Evolutionary conservation across 2,888 invertebrate genomes (phyloP), one percentile per base, ranked within the genome.

Genomic region (Meliscaeva auricollis): DNA sequence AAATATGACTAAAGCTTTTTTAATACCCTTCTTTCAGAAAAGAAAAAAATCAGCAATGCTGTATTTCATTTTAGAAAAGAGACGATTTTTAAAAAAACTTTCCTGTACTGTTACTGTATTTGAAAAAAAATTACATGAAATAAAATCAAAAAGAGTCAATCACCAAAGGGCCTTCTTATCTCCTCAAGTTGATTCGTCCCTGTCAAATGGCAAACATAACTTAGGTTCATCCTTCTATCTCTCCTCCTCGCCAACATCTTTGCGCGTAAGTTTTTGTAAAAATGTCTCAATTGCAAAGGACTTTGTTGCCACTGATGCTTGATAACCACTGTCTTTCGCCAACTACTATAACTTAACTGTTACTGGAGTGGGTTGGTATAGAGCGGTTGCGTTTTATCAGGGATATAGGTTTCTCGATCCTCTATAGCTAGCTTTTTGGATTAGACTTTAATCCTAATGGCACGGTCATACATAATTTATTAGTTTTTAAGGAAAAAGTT

Each of bases 401-500:
- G 62, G 62, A 68, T 83, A 69, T 68, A 35, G 69, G 69, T 79
- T 84, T 60, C 70, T 48, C 62, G 76, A 76, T 80, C 68, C 76
- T 54, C 70, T 69, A n/a, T n/a, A 62, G 20, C 48, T 20, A 13
- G 30, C 48, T 48, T 17, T 76, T 52, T 48, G 70, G 80, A 80
- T 80, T 44, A 72, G 73, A 81, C 76, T 76, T 80, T 73, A 80
- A 81, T 85, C 81, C 85, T 80, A 76, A 85, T 85, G 73, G 81
- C 85, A 73, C 62, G 62, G 85, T 85, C 81, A 81, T 85, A 85
- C 85, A 81, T 85, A 85, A 85, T 85, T 76, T 85, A 85, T 85
- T 85, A 81, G 72, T 73, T 85, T 85, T 73, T 75, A 60, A 66
- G 54, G 62, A 62, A 80, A 76, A 85, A 85, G 80, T 85, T 85